Evolutionary conservation across 2,113 vertebrate species (phyloP).

Genomic region (Pungitius pungitius): DNA sequence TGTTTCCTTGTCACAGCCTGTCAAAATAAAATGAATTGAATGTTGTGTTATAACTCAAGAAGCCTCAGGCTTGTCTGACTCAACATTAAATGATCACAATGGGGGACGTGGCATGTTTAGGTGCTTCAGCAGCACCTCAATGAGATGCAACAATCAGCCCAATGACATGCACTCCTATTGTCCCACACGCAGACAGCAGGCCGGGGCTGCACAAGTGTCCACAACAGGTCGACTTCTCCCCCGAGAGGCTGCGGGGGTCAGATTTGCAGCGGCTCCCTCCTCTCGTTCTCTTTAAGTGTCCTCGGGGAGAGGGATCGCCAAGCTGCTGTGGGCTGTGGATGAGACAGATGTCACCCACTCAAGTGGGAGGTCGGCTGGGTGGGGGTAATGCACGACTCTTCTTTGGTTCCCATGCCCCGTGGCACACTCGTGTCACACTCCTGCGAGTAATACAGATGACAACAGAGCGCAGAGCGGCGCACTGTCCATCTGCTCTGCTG

Average conservation of each 20-base stretch:
- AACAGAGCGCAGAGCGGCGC: slow-evolving; percentile 48
- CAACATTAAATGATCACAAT: slow-evolving; percentile 25
- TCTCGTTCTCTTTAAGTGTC: slow-evolving; percentile 45
- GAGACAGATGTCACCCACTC: slow-evolving; percentile 74
- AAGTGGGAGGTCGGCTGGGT: slow-evolving; percentile 43
- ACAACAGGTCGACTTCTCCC: slow-evolving; percentile 65
- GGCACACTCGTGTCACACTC: slow-evolving; percentile 74
- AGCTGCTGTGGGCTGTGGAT: slow-evolving; percentile 57
- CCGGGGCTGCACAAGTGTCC: slow-evolving; percentile 45
- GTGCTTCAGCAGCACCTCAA: slow-evolving; percentile 50
- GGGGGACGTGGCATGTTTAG: slow-evolving; percentile 17
- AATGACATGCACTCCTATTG: slow-evolving; percentile 62
- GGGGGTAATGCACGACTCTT: slow-evolving; percentile 58
- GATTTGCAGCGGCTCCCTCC: slow-evolving; percentile 44
- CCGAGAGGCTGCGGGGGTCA: slow-evolving; percentile 49
- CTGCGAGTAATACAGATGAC: slow-evolving; percentile 60
- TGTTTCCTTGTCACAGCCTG: slow-evolving; percentile 4
- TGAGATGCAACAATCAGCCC: slow-evolving; percentile 61
- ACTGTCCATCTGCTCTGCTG: slow-evolving; percentile 76
- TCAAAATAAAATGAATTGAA: too few species aligned
- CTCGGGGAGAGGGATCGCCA: slow-evolving; percentile 61
- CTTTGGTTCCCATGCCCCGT: slow-evolving; percentile 78
- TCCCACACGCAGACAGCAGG: slow-evolving; percentile 66
- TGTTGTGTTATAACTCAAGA: too few species aligned
- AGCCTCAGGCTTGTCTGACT: slow-evolving; percentile 12